phyloP scores from a whole-genome alignment of 2,888 invertebrate genomes.

The Rambutsinella grinnellia region DNA sequence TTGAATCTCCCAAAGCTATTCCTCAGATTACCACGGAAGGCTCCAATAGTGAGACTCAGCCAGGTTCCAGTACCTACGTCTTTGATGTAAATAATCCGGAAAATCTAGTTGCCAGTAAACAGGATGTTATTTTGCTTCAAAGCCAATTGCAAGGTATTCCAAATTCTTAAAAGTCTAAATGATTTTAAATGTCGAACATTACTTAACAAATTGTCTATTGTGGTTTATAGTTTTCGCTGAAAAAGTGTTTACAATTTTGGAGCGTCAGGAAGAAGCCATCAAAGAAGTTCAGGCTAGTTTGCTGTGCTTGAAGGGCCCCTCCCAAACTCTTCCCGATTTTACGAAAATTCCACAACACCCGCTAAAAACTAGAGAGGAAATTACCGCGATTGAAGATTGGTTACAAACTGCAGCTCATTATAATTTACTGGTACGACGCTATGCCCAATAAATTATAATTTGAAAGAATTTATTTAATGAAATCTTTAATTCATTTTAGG shows the following conservation, averaged over 20 bases:
- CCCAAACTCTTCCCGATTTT: not conserved
- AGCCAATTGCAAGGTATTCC: not conserved
- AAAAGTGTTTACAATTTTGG: not conserved
- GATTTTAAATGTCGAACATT: not conserved
- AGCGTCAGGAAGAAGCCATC: not conserved
- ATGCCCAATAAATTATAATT: not conserved
- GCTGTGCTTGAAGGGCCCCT: not conserved
- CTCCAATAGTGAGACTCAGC: too few relatives aligned
- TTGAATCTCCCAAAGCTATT: too few relatives aligned
- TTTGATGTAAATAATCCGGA: not conserved
- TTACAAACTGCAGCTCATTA: not conserved
- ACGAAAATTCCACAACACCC: not conserved
- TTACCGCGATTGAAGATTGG: not conserved
- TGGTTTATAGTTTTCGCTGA: not conserved
- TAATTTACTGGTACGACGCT: not conserved
- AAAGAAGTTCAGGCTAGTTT: not conserved
- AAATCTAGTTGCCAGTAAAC: not conserved
- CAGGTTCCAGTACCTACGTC: too few relatives aligned
- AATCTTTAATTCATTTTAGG: not conserved
- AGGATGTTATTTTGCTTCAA: not conserved
- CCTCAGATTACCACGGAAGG: too few relatives aligned
- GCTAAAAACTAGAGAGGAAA: not conserved
- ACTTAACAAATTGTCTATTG: not conserved
- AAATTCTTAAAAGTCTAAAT: not conserved
- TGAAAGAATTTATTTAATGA: not conserved